phyloP scores from a whole-genome alignment of 2,797 vertebrate genomes.

The Cichlasoma orientale region DNA sequence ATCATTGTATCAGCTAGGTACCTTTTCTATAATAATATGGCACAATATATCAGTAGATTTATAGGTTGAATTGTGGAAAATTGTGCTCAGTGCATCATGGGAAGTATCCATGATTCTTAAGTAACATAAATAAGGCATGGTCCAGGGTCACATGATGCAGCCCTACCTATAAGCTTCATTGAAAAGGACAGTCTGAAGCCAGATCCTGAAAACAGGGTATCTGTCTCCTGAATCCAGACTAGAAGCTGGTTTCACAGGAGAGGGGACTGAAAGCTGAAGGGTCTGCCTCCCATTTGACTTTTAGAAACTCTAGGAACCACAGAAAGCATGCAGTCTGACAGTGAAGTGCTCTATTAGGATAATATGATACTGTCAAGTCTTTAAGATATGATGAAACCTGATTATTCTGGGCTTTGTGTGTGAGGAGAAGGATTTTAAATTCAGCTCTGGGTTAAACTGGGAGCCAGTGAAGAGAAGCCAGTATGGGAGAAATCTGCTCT shows the following conservation, averaged over 20 bases:
- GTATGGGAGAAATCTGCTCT: neutral
- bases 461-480: accelerated
- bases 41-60: neutral
- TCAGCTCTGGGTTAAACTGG: too few relatives aligned
- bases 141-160: too few relatives aligned
- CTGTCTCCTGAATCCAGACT: neutral
- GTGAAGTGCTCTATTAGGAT: too few relatives aligned
- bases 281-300: neutral
- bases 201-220: neutral
- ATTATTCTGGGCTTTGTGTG: too few relatives aligned
- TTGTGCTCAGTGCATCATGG: too few relatives aligned
- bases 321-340: neutral
- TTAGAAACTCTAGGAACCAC: accelerated
- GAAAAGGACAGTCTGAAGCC: too few relatives aligned
- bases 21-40: neutral
- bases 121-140: too few relatives aligned
- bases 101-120: too few relatives aligned
- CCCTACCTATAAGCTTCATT: too few relatives aligned
- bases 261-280: neutral
- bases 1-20: neutral
- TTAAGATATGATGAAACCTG: too few relatives aligned
- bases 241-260: neutral
- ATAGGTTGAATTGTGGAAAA: neutral
- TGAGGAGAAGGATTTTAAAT: too few relatives aligned
- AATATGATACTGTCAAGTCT: too few relatives aligned